A percentile compares a stretch with the other conserved stretches of the same genome.
Conservation (phyloP, 1,140 invertebrate species). For the Trichonephila clavipes region DNA sequence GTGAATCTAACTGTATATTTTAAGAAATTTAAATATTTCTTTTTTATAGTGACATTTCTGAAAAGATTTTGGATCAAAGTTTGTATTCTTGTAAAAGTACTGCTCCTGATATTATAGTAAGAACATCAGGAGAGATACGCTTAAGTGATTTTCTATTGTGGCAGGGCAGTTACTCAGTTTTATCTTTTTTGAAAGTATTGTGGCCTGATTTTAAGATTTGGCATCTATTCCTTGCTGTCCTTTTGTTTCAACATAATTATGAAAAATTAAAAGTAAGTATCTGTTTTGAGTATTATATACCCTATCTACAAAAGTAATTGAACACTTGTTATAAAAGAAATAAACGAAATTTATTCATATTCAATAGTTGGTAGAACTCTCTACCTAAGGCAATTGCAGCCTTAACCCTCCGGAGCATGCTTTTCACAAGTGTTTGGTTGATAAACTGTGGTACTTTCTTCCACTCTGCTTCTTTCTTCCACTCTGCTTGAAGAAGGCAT, state of each 20-base stretch:
- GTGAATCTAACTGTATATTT: not conserved
- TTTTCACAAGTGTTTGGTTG: no score
- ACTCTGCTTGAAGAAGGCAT: no score
- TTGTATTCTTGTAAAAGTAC: slow-evolving; percentile 89
- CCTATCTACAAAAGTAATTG: no score
- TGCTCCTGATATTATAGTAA: slow-evolving; percentile 92
- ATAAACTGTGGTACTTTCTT: no score
- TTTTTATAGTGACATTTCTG: slow-evolving; percentile 86
- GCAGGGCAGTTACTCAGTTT: slow-evolving; percentile 86
- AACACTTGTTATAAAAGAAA: no score
- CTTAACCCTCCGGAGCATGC: no score
- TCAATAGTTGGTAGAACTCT: no score
- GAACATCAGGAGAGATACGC: slow-evolving; percentile 97
- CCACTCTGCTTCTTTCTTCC: no score
- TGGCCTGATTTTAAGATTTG: slow-evolving; percentile 97
- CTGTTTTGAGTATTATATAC: not conserved
- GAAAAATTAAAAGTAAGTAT: slow-evolving; percentile 64
- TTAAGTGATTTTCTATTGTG: slow-evolving; percentile 98
- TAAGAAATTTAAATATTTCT: not conserved
- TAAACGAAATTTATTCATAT: no score
- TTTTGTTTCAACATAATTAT: slow-evolving; percentile 88
- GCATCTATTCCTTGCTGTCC: slow-evolving; percentile 91
- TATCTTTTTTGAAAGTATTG: slow-evolving; percentile 90
- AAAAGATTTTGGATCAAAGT: slow-evolving; percentile 89
- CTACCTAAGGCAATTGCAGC: no score